Evolutionary conservation across 2,888 invertebrate genomes (phyloP).

Genomic region (Lithodes maja): DNA sequence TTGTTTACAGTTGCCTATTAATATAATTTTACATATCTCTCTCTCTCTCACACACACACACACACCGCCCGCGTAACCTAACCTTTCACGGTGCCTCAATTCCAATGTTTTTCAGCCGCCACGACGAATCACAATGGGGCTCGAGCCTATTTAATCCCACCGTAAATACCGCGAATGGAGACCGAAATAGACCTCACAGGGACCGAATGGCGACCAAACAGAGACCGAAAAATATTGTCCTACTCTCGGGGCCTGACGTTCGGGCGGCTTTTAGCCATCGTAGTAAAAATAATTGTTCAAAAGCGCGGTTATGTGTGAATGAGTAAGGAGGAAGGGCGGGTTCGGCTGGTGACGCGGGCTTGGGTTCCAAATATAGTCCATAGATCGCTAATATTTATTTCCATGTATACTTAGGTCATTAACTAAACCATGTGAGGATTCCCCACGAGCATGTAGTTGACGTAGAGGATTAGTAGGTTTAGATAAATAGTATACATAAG

Average conservation of each 20-base stretch:
- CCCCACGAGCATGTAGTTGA: not conserved
- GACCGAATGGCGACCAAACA: slow-evolving; percentile 46
- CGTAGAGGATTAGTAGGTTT: not conserved
- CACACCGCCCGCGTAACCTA: not conserved
- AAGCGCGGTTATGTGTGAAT: slow-evolving; percentile 59
- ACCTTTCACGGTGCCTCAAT: slow-evolving; percentile 4
- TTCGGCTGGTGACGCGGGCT: slow-evolving; percentile 14
- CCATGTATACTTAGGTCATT: not conserved
- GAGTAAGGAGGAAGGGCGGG: slow-evolving; percentile 47
- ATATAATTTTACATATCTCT: not conserved
- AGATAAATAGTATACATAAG: not conserved
- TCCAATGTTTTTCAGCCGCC: not conserved
- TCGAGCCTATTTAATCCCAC: slow-evolving; percentile 23
- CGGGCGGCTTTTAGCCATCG: slow-evolving; percentile 44
- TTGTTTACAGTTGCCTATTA: too few species aligned
- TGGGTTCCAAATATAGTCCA: not conserved
- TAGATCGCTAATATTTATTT: not conserved
- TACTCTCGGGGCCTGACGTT: slow-evolving; percentile 38
- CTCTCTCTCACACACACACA: not conserved
- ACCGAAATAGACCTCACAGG: slow-evolving; percentile 1
- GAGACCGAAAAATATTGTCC: slow-evolving; percentile 57
- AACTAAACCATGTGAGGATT: not conserved
- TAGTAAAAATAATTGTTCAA: slow-evolving; percentile 59
- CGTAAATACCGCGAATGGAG: slow-evolving; percentile 36
- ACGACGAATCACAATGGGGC: not conserved